Percentiles rank a stretch among this genome's conserved stretches.
These are phyloP conservation scores for Hirtodrosophila histrioides DNA, from an alignment of 2,888 invertebrate species.

Conservation along the genomic window DNA sequence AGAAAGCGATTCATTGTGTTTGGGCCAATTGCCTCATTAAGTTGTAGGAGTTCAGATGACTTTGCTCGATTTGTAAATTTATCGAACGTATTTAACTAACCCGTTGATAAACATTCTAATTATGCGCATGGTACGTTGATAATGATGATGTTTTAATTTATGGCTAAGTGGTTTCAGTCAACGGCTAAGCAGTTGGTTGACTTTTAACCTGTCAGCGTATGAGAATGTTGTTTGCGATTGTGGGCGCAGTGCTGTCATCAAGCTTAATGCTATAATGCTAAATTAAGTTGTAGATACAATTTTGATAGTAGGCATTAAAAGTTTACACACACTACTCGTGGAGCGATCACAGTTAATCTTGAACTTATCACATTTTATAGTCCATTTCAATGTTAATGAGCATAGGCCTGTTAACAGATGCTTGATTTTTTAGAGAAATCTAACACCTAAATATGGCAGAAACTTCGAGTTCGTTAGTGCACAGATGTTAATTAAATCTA, in stretches of 20 bases:
- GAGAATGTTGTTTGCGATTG: slow-evolving; percentile 21
- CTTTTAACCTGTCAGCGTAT: slow-evolving; percentile 43
- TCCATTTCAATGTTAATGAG: slow-evolving; percentile 4
- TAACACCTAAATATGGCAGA: not conserved
- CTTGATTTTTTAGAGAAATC: slow-evolving; percentile 16
- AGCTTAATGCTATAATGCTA: slow-evolving; percentile 27
- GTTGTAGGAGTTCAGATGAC: slow-evolving; percentile 67
- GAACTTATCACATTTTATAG: slow-evolving; percentile 5
- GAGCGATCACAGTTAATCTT: not conserved
- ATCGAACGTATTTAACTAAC: slow-evolving; percentile 40
- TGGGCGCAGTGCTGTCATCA: slow-evolving; percentile 30
- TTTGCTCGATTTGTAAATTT: slow-evolving; percentile 61
- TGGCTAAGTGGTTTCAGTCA: slow-evolving; percentile 27
- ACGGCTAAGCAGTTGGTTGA: slow-evolving; percentile 24
- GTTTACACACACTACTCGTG: slow-evolving; percentile 2
- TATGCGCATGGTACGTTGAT: slow-evolving; percentile 35
- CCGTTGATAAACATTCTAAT: slow-evolving; percentile 63
- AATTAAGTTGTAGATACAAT: slow-evolving; percentile 41
- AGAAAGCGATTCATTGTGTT: slow-evolving; percentile 53
- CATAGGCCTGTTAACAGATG: slow-evolving; percentile 2
- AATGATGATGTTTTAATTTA: slow-evolving; percentile 59
- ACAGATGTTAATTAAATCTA: no score
- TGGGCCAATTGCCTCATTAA: slow-evolving; percentile 49
- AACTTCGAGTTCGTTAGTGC: no score
- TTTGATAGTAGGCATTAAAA: slow-evolving; percentile 11